Evolutionary conservation across 2,888 invertebrate species (phyloP), one percentile per base, ranked within the genome.

Genomic region (Eremobia ochroleuca): DNA sequence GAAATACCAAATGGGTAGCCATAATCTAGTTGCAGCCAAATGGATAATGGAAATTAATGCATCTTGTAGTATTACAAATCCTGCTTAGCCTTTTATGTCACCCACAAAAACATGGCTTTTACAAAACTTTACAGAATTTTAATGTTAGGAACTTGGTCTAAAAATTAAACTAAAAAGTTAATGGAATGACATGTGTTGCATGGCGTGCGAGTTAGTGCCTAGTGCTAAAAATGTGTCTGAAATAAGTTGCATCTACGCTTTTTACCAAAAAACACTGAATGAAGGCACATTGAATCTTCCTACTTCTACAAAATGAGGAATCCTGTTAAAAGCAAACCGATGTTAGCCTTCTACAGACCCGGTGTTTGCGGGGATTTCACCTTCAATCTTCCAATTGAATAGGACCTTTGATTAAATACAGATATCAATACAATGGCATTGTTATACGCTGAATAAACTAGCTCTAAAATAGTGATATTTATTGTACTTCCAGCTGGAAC

Each of bases 271-370:
- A 79, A 49, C n/a, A 73, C 78, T 69, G 11, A 61, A 84, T 65
- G 62, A 40, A 49, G 4, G 58, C 49, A 55, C 46, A 40, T 59
- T 55, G 34, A 73, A 66, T n/a, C 40, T 46, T 28, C 18, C n/a
- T 34, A 28, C 13, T 62, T 28, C 21, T 18, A 34, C 28, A 58
- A 70, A 73, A 61, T 61, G 25, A 55, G 40, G 46, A 84, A 70
- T 80, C 55, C 46, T 61, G 78, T 61, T 84, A 58, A 66, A 69
- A 84, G 84, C 61, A 70, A 81, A 84, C 69, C 79, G 55, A 66
- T 70, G 84, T 55, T 34, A 70, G 37, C 55, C 25, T 15, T 84
- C 46, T 40, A 49, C 40, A 61, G 31, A 28, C 15, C 4, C 8
- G n/a, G n/a, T 25, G n/a, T 66, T 69, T 66, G 40, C 15, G 28